A percentile compares a stretch with the other conserved stretches of the same genome.
Conservation (phyloP, 2,888 invertebrate species). For the Liopterus haemorrhoidalis region DNA sequence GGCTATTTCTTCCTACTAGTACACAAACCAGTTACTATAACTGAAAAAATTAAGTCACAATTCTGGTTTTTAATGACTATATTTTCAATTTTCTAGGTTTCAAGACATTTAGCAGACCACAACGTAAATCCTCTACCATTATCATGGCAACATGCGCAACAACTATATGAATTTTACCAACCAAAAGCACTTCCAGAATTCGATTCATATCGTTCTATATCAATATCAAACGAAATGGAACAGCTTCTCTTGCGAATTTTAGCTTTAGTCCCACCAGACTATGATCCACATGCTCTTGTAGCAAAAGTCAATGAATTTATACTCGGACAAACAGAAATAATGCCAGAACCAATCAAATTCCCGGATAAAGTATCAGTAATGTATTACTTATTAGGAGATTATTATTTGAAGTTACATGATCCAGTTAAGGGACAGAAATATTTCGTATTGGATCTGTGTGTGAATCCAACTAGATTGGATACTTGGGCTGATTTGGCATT, state of each 20-base stretch:
- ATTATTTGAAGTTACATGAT: conserved; percentile 84
- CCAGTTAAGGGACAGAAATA: conserved; percentile 68
- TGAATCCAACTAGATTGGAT: conserved; percentile 74
- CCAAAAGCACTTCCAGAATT: conserved; percentile 76
- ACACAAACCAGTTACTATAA: no score
- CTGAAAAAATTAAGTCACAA: no score
- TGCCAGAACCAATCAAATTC: conserved; percentile 40
- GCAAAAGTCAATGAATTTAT: conserved; percentile 63
- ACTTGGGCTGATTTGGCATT: conserved; percentile 91
- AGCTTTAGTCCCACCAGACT: conserved; percentile 60
- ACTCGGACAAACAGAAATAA: conserved; percentile 47
- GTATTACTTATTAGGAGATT: conserved; percentile 88
- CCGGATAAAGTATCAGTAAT: conserved; percentile 54
- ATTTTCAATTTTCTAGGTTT: conserved; percentile 42
- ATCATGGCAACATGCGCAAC: conserved; percentile 68
- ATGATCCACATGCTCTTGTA: conserved; percentile 58
- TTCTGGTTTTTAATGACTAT: neutral
- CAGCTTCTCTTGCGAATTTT: conserved; percentile 65
- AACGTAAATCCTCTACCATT: conserved; percentile 62
- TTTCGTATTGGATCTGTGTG: conserved; percentile 75
- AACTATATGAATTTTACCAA: conserved; percentile 74
- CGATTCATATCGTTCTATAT: conserved; percentile 66
- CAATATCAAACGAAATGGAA: conserved; percentile 79
- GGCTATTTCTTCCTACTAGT: no score
- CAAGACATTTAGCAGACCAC: conserved; percentile 66